These are phyloP conservation scores for Echiichthys vipera DNA, from an alignment of 2,797 vertebrate species.

Conservation along the genomic window DNA sequence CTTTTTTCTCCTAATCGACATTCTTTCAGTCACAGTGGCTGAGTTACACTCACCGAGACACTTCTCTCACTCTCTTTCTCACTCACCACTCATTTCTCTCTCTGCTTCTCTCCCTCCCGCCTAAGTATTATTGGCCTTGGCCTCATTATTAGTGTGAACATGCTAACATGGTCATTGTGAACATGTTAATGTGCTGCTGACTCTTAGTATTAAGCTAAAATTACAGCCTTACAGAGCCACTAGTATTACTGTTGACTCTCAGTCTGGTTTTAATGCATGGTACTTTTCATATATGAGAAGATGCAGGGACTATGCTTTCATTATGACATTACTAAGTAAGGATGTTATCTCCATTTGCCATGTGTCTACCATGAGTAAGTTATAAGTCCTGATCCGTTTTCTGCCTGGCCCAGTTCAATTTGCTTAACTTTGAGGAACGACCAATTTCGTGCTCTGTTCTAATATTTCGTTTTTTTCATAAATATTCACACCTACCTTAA, in stretches of 20 bases:
- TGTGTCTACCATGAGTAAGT: background rate
- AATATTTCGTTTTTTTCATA: background rate
- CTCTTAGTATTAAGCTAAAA: background rate
- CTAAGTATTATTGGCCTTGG: slow-evolving; percentile 16
- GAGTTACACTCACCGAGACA: background rate
- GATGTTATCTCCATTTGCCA: background rate
- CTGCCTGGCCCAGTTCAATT: background rate
- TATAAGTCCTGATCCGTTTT: background rate
- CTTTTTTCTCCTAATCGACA: slow-evolving; percentile 5
- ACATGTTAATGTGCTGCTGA: background rate
- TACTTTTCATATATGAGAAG: background rate
- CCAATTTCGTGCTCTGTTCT: background rate
- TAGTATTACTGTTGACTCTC: background rate
- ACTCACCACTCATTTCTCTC: background rate
- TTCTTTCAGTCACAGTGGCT: slow-evolving; percentile 26
- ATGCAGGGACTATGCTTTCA: background rate
- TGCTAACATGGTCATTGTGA: background rate
- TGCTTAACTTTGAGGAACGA: background rate
- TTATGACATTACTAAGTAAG: background rate
- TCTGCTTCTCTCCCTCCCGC: background rate
- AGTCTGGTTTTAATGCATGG: background rate
- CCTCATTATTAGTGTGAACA: background rate
- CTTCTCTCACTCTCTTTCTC: background rate
- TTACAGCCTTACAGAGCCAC: background rate
- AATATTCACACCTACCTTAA: background rate